phyloP scores from a whole-genome alignment of 2,113 vertebrate species.

The Paralichthys olivaceus region DNA sequence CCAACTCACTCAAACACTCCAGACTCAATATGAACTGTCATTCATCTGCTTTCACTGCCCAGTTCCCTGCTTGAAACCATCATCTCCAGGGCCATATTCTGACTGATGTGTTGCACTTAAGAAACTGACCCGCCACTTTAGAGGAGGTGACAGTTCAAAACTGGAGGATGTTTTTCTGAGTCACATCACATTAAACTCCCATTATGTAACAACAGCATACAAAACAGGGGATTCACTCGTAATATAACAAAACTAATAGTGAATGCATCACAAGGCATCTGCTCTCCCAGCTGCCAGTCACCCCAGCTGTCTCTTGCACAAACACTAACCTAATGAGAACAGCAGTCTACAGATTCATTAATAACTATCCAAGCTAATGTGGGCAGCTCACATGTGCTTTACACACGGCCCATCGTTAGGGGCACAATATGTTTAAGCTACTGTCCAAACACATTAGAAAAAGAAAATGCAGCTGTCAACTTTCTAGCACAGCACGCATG shows the following conservation, averaged over 20 bases:
- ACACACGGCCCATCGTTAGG: not conserved
- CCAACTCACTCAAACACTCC: not conserved
- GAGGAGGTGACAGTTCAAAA: not conserved
- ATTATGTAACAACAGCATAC: not conserved
- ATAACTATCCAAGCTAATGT: not conserved
- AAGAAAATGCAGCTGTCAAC: constrained; percentile 31
- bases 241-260: not conserved
- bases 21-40: not conserved
- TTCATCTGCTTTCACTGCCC: not conserved
- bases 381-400: not conserved
- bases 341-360: not conserved
- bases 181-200: not conserved
- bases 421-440: not conserved
- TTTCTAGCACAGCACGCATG: not conserved
- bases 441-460: constrained; percentile 35
- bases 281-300: constrained; percentile 13
- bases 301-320: constrained; percentile 14
- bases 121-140: not conserved
- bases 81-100: not conserved
- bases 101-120: not conserved
- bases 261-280: not conserved
- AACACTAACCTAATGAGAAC: constrained; percentile 13
- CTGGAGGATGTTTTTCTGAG: no score
- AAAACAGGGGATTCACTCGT: not conserved
- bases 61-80: no score